Evolutionary conservation across 1,140 invertebrate genomes (phyloP), one percentile per base, ranked within the genome.

Genomic region (Euura lappo): DNA sequence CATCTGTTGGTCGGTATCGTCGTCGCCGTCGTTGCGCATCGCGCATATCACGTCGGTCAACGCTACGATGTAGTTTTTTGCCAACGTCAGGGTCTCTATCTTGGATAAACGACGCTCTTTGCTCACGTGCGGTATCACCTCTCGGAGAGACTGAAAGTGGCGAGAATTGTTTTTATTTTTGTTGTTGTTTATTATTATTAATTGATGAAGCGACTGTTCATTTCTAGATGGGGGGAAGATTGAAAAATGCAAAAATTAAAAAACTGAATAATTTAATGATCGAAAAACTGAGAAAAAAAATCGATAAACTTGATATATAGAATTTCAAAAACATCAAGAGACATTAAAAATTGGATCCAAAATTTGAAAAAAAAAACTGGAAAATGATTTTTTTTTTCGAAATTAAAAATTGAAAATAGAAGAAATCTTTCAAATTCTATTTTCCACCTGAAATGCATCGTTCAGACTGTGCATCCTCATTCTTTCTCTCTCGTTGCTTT

Each of bases 401-500:
- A n/a, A 71, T 71, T 44, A 2, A 71, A n/a, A 42, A 13, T 67
- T 43, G 68, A 43, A 28, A 28, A 4, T 8, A 71, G 28, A 68
- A 28, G 51, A 44, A 3, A 70, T 4, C 79, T 28, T 28, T 28
- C 28, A 28, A 28, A 28, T 28, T 28, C 28, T 28, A 28, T 28
- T 28, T 28, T 28, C 84, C 86, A 95, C 94, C 91, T 97, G 94
- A 82, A 98, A 98, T 6, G 96, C 96, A 82, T 97, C 94, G 83
- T 97, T 98, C 66, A 97, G 89, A 64, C 93, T 94, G 86, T 97
- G 96, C 96, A 98, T 98, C 76, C 96, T 90, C 92, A 96, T 95
- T 73, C 96, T 89, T 87, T 98, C 96, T 71, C 96, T 89, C 86
- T 97, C 95, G 83, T 98, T 98, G 85, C 95, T 97, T 86, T 97